Percentiles rank a stretch among this genome's conserved stretches.
phyloP scores from a whole-genome alignment of 2,888 invertebrate genomes.

The Bellardia bayeri region DNA sequence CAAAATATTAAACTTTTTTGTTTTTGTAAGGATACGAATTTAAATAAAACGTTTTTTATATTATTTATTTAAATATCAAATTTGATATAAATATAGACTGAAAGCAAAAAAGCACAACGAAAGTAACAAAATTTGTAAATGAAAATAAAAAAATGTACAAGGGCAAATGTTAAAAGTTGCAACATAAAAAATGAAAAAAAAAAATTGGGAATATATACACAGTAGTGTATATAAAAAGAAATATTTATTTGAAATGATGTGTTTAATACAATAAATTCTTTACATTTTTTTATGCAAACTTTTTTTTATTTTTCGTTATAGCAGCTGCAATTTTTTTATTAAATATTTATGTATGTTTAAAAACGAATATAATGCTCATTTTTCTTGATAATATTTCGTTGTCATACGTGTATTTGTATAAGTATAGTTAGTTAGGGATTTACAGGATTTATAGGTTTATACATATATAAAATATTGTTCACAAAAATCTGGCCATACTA shows the following conservation, averaged over 20 bases:
- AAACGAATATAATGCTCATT: neutral
- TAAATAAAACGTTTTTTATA: constrained; percentile 43
- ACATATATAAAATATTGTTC: too few relatives aligned
- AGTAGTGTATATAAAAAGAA: neutral
- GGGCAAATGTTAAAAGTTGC: constrained; percentile 10
- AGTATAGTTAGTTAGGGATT: neutral
- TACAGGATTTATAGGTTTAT: constrained; percentile 25
- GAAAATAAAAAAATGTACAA: neutral
- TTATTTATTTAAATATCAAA: constrained; percentile 51
- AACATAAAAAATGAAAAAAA: neutral
- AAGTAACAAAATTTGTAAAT: neutral
- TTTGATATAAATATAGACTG: neutral
- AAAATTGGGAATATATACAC: neutral
- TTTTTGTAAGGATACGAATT: neutral
- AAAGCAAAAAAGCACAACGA: neutral
- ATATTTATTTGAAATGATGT: constrained; percentile 4
- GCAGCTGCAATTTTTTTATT: neutral
- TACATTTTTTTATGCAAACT: neutral
- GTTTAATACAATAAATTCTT: constrained; percentile 12
- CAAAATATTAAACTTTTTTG: constrained; percentile 37
- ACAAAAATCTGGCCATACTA: too few relatives aligned
- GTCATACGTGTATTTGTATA: too few relatives aligned
- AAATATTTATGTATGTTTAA: neutral
- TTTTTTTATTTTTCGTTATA: neutral
- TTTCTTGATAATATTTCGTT: neutral